Evolutionary conservation across 2,797 vertebrate species (phyloP), one percentile per base, ranked within the genome.

Genomic region (Enteromius radiatus): DNA sequence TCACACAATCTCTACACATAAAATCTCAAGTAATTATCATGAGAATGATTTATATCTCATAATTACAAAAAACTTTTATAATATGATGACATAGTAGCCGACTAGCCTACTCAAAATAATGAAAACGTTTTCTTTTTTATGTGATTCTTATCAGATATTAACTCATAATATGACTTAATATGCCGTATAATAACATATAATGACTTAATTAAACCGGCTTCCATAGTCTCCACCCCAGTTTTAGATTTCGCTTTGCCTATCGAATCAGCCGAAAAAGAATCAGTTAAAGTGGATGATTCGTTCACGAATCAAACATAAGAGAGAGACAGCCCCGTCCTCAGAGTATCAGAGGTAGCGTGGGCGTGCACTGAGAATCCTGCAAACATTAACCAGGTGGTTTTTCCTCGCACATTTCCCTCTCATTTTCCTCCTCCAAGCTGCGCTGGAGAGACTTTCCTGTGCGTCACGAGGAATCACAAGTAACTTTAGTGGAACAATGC

Each of bases 341-440:
- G 67, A 80, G 80, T 71, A 85, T 69, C 28, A 54, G 63, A 80
- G 49, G 82, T 74, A 73, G 88, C 86, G 89, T 87, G 87, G 88
- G 90, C 88, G 90, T 85, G 88, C 41, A 12, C 87, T 88, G 88
- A 85, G 84, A 68, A 63, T 63, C 78, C 89, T 86, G 86, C 84
- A 92, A 92, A 90, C 85, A 91, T 90, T 90, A 90, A 89, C 92
- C 92, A 94, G 94, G 92, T 94, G 90, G 87, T 87, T 83, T 85
- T 67, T 83, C 84, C 84, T 87, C 85, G 43, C 83, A 56, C 86
- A 61, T 81, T 76, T 82, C 54, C 5, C 54, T 81, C 41, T 81
- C 45, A 61, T 76, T 82, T 80, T 79, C 82, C 64, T 10, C 82
- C 74, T 75, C 61, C 49, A 49, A 41, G 80, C 84, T 78, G 81